Evolutionary conservation across 2,888 invertebrate genomes (phyloP).

Genomic region (Kryphioiulus occultus): DNA sequence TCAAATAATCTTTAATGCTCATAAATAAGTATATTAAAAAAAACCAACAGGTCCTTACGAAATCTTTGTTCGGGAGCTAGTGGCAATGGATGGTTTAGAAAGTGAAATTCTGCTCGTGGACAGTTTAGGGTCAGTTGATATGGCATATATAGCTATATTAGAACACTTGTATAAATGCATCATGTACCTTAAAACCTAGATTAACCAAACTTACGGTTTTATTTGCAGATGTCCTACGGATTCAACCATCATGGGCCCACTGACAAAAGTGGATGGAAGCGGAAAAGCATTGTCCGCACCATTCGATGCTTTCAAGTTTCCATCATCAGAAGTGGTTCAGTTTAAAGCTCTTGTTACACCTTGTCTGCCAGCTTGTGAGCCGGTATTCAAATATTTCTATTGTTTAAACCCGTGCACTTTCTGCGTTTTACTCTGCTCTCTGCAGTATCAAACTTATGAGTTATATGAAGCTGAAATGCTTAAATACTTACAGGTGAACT

Average conservation of each 20-base stretch:
- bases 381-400: slow-evolving; percentile 66
- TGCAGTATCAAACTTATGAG: neutral
- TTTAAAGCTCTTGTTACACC: slow-evolving; percentile 95
- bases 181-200: neutral
- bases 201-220: neutral
- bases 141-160: neutral
- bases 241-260: slow-evolving; percentile 63
- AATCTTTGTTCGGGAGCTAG: slow-evolving; percentile 91
- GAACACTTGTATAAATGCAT: neutral
- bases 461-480: neutral
- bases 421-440: neutral
- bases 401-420: neutral
- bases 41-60: slow-evolving; percentile 74
- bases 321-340: slow-evolving; percentile 91
- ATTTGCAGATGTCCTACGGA: slow-evolving; percentile 63
- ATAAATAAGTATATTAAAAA: neutral
- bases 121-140: slow-evolving; percentile 75
- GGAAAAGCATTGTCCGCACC: slow-evolving; percentile 81
- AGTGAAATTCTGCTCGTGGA: slow-evolving; percentile 92
- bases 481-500: slow-evolving; percentile 66
- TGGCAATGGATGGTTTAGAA: slow-evolving; percentile 93
- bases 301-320: slow-evolving; percentile 97
- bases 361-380: slow-evolving; percentile 91
- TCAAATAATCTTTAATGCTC: neutral
- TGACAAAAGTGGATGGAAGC: slow-evolving; percentile 55